These are phyloP conservation scores for Silurus meridionalis DNA, from an alignment of 2,113 vertebrate species.

Conservation along the genomic window DNA sequence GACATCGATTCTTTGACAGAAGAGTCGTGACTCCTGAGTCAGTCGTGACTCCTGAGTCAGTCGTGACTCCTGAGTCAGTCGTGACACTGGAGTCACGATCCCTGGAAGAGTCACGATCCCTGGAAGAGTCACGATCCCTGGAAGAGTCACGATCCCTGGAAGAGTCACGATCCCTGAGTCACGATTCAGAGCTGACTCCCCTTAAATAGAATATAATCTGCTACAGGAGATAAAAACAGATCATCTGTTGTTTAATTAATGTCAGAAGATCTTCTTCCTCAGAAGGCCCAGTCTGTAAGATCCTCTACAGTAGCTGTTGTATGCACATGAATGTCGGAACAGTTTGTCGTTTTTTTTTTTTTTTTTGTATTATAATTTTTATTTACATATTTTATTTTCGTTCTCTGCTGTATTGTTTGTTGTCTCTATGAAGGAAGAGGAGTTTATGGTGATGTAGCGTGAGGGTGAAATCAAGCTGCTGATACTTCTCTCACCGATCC, in stretches of 20 bases:
- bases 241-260: neutral
- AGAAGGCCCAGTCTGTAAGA: neutral
- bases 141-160: no score
- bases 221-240: neutral
- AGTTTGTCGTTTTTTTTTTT: no score
- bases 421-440: constrained; percentile 13
- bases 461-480: neutral
- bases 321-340: no score
- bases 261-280: neutral
- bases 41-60: no score
- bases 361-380: neutral
- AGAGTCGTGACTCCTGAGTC: no score
- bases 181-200: neutral
- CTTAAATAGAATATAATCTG: neutral
- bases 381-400: no score
- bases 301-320: neutral
- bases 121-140: no score
- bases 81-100: no score
- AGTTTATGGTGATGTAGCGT: neutral
- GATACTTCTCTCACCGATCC: neutral
- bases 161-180: neutral
- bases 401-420: constrained; percentile 13
- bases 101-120: no score
- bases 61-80: no score
- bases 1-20: no score